These are phyloP conservation scores for Apistogramma diplotaenia DNA, from an alignment of 2,113 vertebrate genomes.

Conservation along the genomic window DNA sequence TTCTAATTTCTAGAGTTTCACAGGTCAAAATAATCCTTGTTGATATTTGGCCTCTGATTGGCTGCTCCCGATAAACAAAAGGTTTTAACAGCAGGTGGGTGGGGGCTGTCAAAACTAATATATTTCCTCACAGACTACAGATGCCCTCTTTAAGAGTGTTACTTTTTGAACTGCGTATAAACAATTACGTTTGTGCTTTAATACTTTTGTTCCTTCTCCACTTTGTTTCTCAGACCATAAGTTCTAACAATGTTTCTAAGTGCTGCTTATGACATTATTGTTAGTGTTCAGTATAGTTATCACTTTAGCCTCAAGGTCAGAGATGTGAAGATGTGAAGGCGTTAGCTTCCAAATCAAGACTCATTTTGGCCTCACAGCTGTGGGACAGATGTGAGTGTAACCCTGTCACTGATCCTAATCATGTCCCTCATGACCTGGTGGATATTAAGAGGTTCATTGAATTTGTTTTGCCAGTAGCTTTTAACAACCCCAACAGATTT, in stretches of 20 bases:
- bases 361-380: neutral
- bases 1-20: neutral
- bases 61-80: neutral
- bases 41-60: neutral
- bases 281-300: neutral
- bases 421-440: no score
- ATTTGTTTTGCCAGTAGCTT: no score
- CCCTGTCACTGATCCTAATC: neutral
- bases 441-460: no score
- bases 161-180: neutral
- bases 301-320: no score
- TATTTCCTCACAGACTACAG: no score
- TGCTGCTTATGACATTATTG: neutral
- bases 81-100: neutral
- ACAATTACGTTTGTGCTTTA: neutral
- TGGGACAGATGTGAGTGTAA: neutral
- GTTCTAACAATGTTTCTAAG: neutral
- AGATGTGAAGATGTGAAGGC: no score
- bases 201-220: neutral
- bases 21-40: neutral
- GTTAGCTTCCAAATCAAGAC: neutral
- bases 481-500: neutral
- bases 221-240: fast-evolving
- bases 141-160: neutral
- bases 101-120: neutral